Evolutionary conservation across 2,113 vertebrate genomes (phyloP), one percentile per base, ranked within the genome.

Genomic region (Sminthopsis crassicaudata): DNA sequence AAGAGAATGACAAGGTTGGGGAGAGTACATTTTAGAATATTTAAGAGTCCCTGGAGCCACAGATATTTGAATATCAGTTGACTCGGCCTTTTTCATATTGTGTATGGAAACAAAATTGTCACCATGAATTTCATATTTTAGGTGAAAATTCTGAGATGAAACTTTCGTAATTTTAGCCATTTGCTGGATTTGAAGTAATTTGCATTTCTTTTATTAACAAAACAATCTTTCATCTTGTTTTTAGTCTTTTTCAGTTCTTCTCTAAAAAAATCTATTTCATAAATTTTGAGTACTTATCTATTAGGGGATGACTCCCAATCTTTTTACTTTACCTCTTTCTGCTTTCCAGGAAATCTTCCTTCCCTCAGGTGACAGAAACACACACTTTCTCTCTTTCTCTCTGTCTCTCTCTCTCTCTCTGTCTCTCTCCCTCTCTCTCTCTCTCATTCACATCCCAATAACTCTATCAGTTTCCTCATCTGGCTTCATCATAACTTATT

Each of bases 81-180:
- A 92, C 11, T 53, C 48, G 88, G 27, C 27, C 24, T 11, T 16
- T 16, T 90, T 90, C 46, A 23, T 67, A 51, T 60, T 91, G 0
- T 55, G 27, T 91, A 10, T 26, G 53, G 95, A 53, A 94, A 94
- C 48, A n/a, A 46, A 76, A 76, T 76, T n/a, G n/a, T 8, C 7
- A 48, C 24, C 51, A 92, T 46, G 2, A 27, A 7, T 1, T 4
- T 42, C 46, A 27, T 51, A 90, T 95, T 92, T 36, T 8, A 53
- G 91, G 92, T 94, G 14, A 93, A 14, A 60, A 6, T 89, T 96
- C 94, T 67, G 92, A 93, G 76, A 93, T 90, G 53, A 84, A 96
- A 23, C 30, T 12, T 67, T 67, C 36, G 30, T 67, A 0, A 14
- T 42, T 19, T 84, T 84, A 42, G n/a, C 67, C 67, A 84, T 84